These are phyloP conservation scores for Corythaeola cristata DNA, from an alignment of 2,113 vertebrate species.

Conservation along the genomic window DNA sequence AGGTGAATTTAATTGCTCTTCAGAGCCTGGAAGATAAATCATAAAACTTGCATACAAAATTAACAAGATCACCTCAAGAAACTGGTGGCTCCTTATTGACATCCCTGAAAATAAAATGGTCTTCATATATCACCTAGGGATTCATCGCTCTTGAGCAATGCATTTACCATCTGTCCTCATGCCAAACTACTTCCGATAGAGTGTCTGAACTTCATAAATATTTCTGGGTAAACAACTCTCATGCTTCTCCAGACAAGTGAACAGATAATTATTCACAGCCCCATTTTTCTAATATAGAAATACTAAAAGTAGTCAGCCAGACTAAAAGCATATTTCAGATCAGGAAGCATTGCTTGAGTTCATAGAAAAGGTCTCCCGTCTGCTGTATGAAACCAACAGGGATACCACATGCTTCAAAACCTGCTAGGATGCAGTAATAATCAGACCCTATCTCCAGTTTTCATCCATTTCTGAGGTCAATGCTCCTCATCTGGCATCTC, in stretches of 20 bases:
- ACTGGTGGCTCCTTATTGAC: background rate
- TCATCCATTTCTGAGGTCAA: background rate
- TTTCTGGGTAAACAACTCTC: slow-evolving; percentile 1
- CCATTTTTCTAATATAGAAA: background rate
- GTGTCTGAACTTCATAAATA: slow-evolving; percentile 15
- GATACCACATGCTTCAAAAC: background rate
- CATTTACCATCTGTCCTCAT: slow-evolving; percentile 33
- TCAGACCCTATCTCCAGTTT: background rate
- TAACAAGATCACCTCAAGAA: slow-evolving; percentile 38
- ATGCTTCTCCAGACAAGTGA: background rate
- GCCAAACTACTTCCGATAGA: background rate
- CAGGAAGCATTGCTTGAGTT: background rate
- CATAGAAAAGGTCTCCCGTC: background rate
- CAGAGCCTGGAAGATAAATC: slow-evolving; percentile 33
- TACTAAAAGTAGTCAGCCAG: background rate
- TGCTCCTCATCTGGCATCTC: background rate
- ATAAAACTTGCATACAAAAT: slow-evolving; percentile 29
- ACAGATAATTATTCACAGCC: background rate
- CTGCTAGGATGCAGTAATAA: background rate
- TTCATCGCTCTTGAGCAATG: slow-evolving; percentile 20
- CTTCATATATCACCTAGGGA: background rate
- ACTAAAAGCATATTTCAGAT: background rate
- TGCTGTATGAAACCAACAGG: background rate
- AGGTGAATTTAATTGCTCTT: slow-evolving; percentile 58
- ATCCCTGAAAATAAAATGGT: background rate